phyloP scores from a whole-genome alignment of 23 tunicate species.

The Diplosoma virens region DNA sequence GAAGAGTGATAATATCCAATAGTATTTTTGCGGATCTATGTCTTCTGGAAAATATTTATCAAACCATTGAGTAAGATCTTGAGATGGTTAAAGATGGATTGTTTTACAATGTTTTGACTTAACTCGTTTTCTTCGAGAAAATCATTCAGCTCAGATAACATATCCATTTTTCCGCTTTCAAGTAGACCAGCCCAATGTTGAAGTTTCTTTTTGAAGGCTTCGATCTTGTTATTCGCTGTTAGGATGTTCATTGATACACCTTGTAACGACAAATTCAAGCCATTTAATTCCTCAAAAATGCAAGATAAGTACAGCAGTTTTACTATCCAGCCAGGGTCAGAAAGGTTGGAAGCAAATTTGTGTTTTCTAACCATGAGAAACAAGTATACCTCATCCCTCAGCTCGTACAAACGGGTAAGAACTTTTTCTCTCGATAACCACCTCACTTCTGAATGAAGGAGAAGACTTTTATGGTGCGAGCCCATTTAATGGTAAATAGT shows the following conservation, averaged over 20 bases:
- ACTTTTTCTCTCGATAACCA: slow-evolving; percentile 19
- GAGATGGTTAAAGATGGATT: no score
- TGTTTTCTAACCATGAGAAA: slow-evolving; percentile 28
- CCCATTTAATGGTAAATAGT: no score
- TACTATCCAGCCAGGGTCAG: no score
- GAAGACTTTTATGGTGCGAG: no score
- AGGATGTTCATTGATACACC: slow-evolving; percentile 20
- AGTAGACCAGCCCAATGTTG: no score
- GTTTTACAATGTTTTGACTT: slow-evolving; percentile 32
- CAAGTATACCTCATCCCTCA: slow-evolving; percentile 35
- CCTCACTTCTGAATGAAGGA: no score
- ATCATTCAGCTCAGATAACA: slow-evolving; percentile 34
- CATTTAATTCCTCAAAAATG: slow-evolving; percentile 23
- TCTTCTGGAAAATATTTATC: no score
- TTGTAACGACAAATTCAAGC: no score
- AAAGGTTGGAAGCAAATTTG: slow-evolving; percentile 19
- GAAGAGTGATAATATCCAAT: slow-evolving; percentile 35
- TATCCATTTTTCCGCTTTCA: slow-evolving; percentile 23
- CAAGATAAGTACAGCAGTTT: slow-evolving; percentile 41
- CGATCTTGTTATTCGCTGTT: slow-evolving; percentile 28
- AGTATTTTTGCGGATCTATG: slow-evolving; percentile 34
- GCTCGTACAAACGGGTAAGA: slow-evolving; percentile 36
- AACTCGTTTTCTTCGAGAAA: slow-evolving; percentile 36
- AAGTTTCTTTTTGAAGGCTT: slow-evolving; percentile 27
- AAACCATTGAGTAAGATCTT: slow-evolving; percentile 30